Percentiles rank a stretch among this genome's conserved stretches.
These are phyloP conservation scores for Falco columbarius DNA, from an alignment of 2,797 vertebrate species.

Conservation along the genomic window DNA sequence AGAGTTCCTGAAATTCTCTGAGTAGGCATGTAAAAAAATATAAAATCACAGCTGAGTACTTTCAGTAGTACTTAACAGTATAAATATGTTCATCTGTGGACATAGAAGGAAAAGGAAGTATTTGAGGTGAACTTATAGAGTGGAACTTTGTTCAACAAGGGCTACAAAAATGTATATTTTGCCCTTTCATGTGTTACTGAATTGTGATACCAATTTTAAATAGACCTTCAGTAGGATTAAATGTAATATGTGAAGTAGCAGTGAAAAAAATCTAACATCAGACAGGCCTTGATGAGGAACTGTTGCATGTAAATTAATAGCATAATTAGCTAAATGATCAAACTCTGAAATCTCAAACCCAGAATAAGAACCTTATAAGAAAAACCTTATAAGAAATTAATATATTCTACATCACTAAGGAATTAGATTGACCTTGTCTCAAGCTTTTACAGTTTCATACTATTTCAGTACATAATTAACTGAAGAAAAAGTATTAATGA, in stretches of 20 bases:
- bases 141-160: neutral
- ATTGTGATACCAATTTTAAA: neutral
- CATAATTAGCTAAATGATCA: slow-evolving; percentile 39
- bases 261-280: neutral
- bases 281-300: neutral
- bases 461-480: slow-evolving; percentile 27
- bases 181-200: neutral
- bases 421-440: slow-evolving; percentile 50
- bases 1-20: neutral
- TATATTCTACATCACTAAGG: slow-evolving; percentile 31
- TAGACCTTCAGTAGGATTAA: neutral
- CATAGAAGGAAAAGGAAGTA: neutral
- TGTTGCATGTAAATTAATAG: neutral
- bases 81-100: neutral
- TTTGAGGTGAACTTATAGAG: neutral
- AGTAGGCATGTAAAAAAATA: neutral
- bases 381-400: neutral
- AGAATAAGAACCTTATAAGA: neutral
- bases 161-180: neutral
- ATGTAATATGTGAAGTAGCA: neutral
- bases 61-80: neutral
- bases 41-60: neutral
- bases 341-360: neutral
- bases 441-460: slow-evolving; percentile 7
- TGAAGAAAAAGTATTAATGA: slow-evolving; percentile 36